phyloP scores from a whole-genome alignment of 53 echinoderm and acorn worm genomes.

The Echinarachnius parma region DNA sequence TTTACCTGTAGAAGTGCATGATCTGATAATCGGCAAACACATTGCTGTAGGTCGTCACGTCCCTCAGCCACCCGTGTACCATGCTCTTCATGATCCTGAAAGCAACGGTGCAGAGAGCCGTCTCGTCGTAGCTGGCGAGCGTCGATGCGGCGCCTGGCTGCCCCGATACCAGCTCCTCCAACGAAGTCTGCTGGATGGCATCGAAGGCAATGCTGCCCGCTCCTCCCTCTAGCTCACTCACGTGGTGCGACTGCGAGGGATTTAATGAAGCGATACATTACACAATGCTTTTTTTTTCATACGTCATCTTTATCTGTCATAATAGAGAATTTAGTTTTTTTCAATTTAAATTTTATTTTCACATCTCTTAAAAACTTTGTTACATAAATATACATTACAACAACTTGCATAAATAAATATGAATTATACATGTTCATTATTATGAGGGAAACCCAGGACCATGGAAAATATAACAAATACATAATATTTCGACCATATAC shows the following conservation, averaged over 20 bases:
- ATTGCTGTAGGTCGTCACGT: slow-evolving; percentile 90
- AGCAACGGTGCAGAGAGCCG: slow-evolving; percentile 85
- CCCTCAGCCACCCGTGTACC: slow-evolving; percentile 94
- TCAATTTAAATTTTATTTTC: too few relatives aligned
- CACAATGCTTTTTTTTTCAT: too few relatives aligned
- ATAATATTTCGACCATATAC: too few relatives aligned
- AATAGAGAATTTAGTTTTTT: too few relatives aligned
- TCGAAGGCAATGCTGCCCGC: slow-evolving; percentile 96
- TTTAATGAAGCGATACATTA: background rate
- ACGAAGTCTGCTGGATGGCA: slow-evolving; percentile 89
- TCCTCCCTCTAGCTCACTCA: slow-evolving; percentile 87
- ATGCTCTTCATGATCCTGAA: slow-evolving; percentile 99
- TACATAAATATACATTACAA: too few relatives aligned
- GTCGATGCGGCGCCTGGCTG: slow-evolving; percentile 69
- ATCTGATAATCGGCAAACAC: slow-evolving; percentile 97
- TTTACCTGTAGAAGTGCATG: slow-evolving; percentile 95
- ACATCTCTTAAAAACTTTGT: too few relatives aligned
- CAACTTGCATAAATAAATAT: too few relatives aligned
- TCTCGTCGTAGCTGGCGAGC: slow-evolving; percentile 94
- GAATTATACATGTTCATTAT: too few relatives aligned
- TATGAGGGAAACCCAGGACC: too few relatives aligned
- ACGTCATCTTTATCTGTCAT: too few relatives aligned
- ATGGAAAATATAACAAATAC: too few relatives aligned
- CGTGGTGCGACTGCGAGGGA: slow-evolving; percentile 60
- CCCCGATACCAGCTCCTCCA: slow-evolving; percentile 96